Percentiles rank a stretch among this genome's conserved stretches.
Conservation (phyloP, 2,888 invertebrate species). For the Drosophila mercatorum region DNA sequence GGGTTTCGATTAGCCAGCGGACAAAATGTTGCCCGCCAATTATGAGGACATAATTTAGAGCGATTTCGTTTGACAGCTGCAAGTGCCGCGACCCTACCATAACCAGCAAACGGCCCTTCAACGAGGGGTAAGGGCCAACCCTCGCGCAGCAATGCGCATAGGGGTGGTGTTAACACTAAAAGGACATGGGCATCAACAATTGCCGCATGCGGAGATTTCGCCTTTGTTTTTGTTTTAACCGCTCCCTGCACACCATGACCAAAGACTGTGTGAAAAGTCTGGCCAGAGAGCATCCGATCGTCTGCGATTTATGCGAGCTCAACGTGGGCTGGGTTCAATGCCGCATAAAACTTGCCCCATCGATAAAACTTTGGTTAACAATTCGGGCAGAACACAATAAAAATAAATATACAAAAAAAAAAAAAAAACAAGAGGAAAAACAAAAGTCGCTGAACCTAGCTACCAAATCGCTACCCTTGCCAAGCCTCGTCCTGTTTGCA, state of each 20-base stretch:
- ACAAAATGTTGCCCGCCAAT: constrained; percentile 62
- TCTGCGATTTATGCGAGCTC: constrained; percentile 37
- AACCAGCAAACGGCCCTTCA: constrained; percentile 44
- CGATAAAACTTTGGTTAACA: constrained; percentile 71
- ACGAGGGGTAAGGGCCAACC: constrained; percentile 47
- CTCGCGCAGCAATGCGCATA: constrained; percentile 33
- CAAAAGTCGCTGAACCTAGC: constrained; percentile 35
- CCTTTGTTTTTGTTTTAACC: constrained; percentile 46
- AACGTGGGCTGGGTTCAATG: constrained; percentile 50
- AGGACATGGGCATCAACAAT: constrained; percentile 70
- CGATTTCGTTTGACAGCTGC: constrained; percentile 75
- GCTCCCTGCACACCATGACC: constrained; percentile 57
- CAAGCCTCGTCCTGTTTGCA: constrained; percentile 37
- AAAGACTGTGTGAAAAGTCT: constrained; percentile 61
- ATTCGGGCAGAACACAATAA: constrained; percentile 47
- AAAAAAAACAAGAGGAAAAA: neutral
- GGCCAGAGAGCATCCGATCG: constrained; percentile 28
- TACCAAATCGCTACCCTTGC: constrained; percentile 55
- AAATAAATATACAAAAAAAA: constrained; percentile 7
- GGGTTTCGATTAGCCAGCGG: constrained; percentile 34
- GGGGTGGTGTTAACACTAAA: constrained; percentile 79
- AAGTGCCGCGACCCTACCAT: constrained; percentile 56
- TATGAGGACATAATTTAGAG: constrained; percentile 74
- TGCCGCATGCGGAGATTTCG: constrained; percentile 36
- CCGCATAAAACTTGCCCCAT: constrained; percentile 59